Conservation (phyloP, 2,888 invertebrate genomes). For the Dioctria linearis region DNA sequence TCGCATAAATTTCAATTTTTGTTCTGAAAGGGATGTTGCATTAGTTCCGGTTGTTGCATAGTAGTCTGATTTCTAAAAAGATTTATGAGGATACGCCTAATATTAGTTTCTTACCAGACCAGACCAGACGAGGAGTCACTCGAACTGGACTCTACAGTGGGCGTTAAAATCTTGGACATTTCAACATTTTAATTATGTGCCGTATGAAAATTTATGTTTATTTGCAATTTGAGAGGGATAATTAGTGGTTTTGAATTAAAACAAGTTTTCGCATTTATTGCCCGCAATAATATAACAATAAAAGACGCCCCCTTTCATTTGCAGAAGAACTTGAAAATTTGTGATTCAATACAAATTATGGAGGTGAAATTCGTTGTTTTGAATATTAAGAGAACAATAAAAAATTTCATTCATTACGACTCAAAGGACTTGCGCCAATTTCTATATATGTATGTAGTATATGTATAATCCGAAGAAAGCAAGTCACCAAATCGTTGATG, state of each 20-base stretch:
- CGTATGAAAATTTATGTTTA: conserved; percentile 37
- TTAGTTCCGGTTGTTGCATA: conserved; percentile 61
- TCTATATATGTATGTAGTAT: no score
- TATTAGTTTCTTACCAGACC: not conserved
- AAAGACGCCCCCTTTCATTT: not conserved
- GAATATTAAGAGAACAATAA: no score
- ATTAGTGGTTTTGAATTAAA: conserved; percentile 26
- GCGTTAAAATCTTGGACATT: conserved; percentile 33
- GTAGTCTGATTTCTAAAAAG: conserved; percentile 50
- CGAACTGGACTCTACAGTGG: conserved; percentile 26
- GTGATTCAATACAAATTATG: no score
- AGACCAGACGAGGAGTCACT: not conserved
- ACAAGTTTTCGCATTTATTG: conserved; percentile 14
- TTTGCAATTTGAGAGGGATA: conserved; percentile 35
- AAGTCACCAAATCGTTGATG: conserved; percentile 14
- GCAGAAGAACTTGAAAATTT: not conserved
- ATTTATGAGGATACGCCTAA: conserved; percentile 32
- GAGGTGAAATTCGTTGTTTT: no score
- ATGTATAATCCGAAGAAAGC: not conserved
- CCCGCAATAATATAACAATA: not conserved
- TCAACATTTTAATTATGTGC: conserved; percentile 36
- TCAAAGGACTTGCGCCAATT: no score
- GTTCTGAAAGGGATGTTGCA: conserved; percentile 54
- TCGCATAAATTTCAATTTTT: conserved; percentile 56
- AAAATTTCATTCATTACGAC: no score